Evolutionary conservation across 2,888 invertebrate genomes (phyloP), one percentile per base, ranked within the genome.

Genomic region (Aplocera efformata): DNA sequence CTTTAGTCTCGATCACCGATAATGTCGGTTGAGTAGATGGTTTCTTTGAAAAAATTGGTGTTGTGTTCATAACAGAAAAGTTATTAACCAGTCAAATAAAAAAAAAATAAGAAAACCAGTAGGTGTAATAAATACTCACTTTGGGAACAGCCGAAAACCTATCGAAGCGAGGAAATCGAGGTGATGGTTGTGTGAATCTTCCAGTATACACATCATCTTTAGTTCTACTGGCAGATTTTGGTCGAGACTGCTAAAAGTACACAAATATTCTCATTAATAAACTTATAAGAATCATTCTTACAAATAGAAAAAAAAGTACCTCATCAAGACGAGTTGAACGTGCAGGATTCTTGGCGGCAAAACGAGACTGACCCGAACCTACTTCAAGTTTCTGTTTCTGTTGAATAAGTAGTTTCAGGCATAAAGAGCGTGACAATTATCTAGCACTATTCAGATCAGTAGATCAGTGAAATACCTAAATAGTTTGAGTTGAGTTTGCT

Each of bases 141-240:
- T 42, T 51, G 31, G 33, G 20, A 9, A 36, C 37, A 10, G 27
- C 3, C 9, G 34, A 6, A 7, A 17, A 22, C 32, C 31, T 44
- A 10, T 47, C 47, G 25, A 11, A 10, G 8, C 45, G 47, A 11
- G 23, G 13, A 6, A 28, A 31, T 10, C 48, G 37, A 25, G 35
- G 8, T 7, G 38, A 24, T 6, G 37, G 7, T 10, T 48, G 32
- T 24, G 13, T 6, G 4, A 22, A 29, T 39, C 50, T 59, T 6
- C 48, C 39, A 6, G 54, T 28, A 29, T 31, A 36, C 1, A 48
- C 31, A 1, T 72, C 70, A 41, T 73, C 73, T 55, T 61, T 72
- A 5, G 50, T 36, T 44, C 67, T 67, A 47, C 59, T 70, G 10
- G 65, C 70, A 6, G 78, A 78, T 42, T 67, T 77, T 6, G 79